Base-by-base conservation (phyloP, 1,140 invertebrate species). In the Hyles euphorbiae region DNA sequence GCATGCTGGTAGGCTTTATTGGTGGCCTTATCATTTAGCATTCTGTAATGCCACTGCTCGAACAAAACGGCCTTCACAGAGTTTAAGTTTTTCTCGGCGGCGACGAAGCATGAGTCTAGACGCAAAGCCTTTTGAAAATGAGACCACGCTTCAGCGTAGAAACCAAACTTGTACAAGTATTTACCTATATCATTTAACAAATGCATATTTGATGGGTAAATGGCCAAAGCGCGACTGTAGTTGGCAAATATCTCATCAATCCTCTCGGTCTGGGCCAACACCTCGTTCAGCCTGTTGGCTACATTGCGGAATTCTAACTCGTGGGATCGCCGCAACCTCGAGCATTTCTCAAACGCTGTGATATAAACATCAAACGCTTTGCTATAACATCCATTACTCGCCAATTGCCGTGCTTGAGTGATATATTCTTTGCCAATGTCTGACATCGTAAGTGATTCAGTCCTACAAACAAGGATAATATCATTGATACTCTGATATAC, bases 41-140 rank as follows among this genome's bases (percentile, higher is more conserved):
- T 96, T 57, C 93, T 83, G 79, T 94, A 96, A 80, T 96, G 95
- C 95, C 95, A 96, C 48, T 95, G 83, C 63, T 94, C 93, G 36
- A 96, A 90, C 34, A 90, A 66, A 6, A 80, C 56, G 64, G 85
- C 84, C 67, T 90, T 90, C 2, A 88, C 60, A 33, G 79, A 78
- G 53, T 90, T 89, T 1, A 89, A 68, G 68, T 86, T 82, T 61
- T 81, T 87, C 59, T 89, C 87, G 32, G 83, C 76, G 60, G 65
- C 64, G 2, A 86, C 82, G 61, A 68, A 79, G 5, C 68, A 61
- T 2, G 74, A 58, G 34, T 89, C 78, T 2, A 75, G 48, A 10
- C 61, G 65, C 4, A 88, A 52, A 11, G 81, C 78, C 36, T 76
- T 76, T 44, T 83, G 73, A 53, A 89, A 89, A 40, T 88, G 78